Conservation (phyloP, 2,888 invertebrate species). For the Theodoxus fluviatilis region DNA sequence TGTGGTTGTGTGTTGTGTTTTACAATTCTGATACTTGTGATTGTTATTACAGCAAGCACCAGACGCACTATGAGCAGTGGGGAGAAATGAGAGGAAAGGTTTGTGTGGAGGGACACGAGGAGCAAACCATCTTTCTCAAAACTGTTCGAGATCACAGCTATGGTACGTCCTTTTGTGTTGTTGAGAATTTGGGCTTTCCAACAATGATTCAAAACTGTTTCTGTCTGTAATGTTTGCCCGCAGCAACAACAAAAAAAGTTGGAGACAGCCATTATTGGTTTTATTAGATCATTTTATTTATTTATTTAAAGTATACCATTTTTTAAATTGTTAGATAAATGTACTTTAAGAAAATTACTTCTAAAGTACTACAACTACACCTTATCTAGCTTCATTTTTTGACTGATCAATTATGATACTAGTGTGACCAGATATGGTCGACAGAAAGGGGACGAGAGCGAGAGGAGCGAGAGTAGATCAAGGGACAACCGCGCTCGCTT, state of each 20-base stretch:
- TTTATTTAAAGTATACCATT: not conserved
- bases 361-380: too few relatives aligned
- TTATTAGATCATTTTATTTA: conserved; percentile 16
- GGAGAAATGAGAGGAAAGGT: conserved; percentile 54
- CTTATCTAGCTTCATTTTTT: too few relatives aligned
- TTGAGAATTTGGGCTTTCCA: too few relatives aligned
- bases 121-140: conserved; percentile 41
- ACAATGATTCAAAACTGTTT: not conserved
- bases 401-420: too few relatives aligned
- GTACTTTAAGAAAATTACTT: too few relatives aligned
- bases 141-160: conserved; percentile 56
- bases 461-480: too few relatives aligned
- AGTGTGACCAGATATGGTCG: too few relatives aligned
- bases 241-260: not conserved
- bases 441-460: too few relatives aligned
- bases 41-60: conserved; percentile 46
- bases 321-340: not conserved
- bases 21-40: not conserved
- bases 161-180: conserved; percentile 46
- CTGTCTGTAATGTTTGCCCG: too few relatives aligned
- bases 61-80: conserved; percentile 62
- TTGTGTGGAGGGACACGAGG: conserved; percentile 48
- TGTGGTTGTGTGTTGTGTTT: not conserved
- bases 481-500: too few relatives aligned
- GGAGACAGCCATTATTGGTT: not conserved